phyloP scores from a whole-genome alignment of 1,140 invertebrate genomes.

The Drosophila pachea region DNA sequence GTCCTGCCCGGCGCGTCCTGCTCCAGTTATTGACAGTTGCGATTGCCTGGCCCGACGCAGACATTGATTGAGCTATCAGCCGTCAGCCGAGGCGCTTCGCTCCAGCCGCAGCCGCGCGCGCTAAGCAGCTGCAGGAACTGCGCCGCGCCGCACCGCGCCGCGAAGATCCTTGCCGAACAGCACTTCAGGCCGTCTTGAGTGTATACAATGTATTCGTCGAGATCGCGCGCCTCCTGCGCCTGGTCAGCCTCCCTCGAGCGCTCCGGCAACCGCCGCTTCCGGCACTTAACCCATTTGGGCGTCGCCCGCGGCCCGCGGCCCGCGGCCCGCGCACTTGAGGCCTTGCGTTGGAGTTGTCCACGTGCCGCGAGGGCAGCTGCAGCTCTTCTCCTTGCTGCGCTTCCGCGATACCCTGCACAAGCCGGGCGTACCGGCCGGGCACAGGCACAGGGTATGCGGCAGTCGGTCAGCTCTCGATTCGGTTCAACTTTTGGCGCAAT shows the following conservation, averaged over 20 bases:
- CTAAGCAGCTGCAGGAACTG: neutral
- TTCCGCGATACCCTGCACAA: too few species aligned
- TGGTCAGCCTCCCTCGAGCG: neutral
- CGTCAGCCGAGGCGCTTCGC: neutral
- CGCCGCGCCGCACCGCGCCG: neutral
- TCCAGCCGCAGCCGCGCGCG: conserved; percentile 10
- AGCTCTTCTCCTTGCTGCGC: too few species aligned
- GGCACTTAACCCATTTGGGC: conserved; percentile 72
- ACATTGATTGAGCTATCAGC: conserved; percentile 65
- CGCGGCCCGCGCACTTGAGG: conserved; percentile 37
- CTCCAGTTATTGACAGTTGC: conserved; percentile 74
- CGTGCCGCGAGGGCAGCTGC: conserved; percentile 58
- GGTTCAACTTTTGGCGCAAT: conserved; percentile 42
- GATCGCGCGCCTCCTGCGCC: neutral
- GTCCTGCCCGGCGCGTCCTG: conserved; percentile 7
- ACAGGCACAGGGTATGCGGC: too few species aligned
- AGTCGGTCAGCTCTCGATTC: too few species aligned
- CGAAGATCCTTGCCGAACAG: too few species aligned
- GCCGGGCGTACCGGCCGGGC: too few species aligned
- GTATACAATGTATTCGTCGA: too few species aligned
- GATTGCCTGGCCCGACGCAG: conserved; percentile 45
- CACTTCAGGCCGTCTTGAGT: too few species aligned
- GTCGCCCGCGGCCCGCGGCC: too few species aligned
- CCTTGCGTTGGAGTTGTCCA: conserved; percentile 21
- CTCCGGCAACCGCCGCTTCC: conserved; percentile 17